phyloP scores from a whole-genome alignment of 2,113 vertebrate genomes.

The Chascanopsetta lugubris region DNA sequence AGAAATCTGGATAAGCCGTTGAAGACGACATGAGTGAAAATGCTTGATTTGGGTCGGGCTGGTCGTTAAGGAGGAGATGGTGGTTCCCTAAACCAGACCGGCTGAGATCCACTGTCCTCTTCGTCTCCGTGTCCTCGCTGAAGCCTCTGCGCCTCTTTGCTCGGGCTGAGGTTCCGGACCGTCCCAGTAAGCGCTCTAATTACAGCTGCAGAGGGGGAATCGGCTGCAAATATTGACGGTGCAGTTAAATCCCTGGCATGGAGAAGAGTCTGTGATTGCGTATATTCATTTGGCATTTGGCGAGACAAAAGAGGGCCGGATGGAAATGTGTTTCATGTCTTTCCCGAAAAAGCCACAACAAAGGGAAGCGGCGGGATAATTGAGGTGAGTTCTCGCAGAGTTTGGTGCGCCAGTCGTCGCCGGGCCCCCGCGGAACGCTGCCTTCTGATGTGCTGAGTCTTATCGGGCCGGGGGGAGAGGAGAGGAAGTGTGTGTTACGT shows the following conservation, averaged over 20 bases:
- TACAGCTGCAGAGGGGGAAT: slow-evolving; percentile 57
- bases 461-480: slow-evolving; percentile 43
- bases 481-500: slow-evolving; percentile 58
- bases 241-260: slow-evolving; percentile 64
- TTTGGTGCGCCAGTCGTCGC: slow-evolving; percentile 15
- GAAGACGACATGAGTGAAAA: too few relatives aligned
- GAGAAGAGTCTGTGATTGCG: slow-evolving; percentile 52
- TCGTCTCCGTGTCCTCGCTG: slow-evolving; percentile 22
- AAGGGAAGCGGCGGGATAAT: slow-evolving; percentile 55
- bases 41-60: too few relatives aligned
- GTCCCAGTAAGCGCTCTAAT: slow-evolving; percentile 58
- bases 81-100: too few relatives aligned
- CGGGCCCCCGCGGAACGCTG: slow-evolving; percentile 17
- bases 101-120: too few relatives aligned
- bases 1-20: too few relatives aligned
- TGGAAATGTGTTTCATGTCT: slow-evolving; percentile 38
- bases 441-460: slow-evolving; percentile 57
- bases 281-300: slow-evolving; percentile 59
- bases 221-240: slow-evolving; percentile 54
- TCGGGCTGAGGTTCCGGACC: slow-evolving; percentile 45
- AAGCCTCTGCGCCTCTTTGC: slow-evolving; percentile 29
- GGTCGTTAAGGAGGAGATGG: too few relatives aligned
- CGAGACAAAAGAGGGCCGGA: slow-evolving; percentile 44
- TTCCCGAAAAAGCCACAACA: slow-evolving; percentile 46
- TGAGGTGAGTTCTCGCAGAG: slow-evolving; percentile 50